Evolutionary conservation across 2,888 invertebrate genomes (phyloP).

Genomic region (Drosophila atripex): DNA sequence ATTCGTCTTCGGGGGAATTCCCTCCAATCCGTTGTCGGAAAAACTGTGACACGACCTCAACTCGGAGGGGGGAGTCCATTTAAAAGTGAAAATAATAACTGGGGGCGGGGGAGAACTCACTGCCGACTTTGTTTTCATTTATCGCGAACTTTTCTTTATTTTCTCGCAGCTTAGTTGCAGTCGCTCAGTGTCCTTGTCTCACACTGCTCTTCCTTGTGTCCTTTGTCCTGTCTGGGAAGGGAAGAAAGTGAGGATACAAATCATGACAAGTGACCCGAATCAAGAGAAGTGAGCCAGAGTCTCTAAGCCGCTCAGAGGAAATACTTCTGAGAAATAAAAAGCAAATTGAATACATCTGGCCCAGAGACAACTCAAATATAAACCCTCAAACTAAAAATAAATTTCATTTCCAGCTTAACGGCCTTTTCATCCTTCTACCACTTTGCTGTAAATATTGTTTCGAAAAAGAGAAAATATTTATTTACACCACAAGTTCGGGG

Average conservation of each 20-base stretch:
- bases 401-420: neutral
- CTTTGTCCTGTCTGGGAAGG: constrained; percentile 3
- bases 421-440: neutral
- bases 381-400: constrained; percentile 7
- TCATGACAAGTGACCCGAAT: constrained; percentile 37
- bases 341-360: neutral
- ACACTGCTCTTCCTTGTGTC: constrained; percentile 10
- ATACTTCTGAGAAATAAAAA: neutral
- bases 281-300: constrained; percentile 2
- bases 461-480: constrained; percentile 19
- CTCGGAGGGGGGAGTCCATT: constrained; percentile 17
- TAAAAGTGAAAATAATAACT: constrained; percentile 12
- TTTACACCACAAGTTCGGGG: neutral
- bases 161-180: constrained; percentile 18
- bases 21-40: constrained; percentile 13
- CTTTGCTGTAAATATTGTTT: constrained; percentile 12
- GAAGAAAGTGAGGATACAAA: constrained; percentile 22
- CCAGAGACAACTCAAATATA: constrained; percentile 2
- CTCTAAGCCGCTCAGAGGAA: constrained; percentile 25
- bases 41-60: constrained; percentile 50
- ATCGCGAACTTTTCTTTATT: constrained; percentile 35
- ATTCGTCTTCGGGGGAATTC: neutral
- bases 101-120: constrained; percentile 8
- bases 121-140: constrained; percentile 39
- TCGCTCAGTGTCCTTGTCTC: constrained; percentile 16